Base-by-base conservation (phyloP, 1,140 invertebrate genomes). In the Cotesia vestalis region DNA sequence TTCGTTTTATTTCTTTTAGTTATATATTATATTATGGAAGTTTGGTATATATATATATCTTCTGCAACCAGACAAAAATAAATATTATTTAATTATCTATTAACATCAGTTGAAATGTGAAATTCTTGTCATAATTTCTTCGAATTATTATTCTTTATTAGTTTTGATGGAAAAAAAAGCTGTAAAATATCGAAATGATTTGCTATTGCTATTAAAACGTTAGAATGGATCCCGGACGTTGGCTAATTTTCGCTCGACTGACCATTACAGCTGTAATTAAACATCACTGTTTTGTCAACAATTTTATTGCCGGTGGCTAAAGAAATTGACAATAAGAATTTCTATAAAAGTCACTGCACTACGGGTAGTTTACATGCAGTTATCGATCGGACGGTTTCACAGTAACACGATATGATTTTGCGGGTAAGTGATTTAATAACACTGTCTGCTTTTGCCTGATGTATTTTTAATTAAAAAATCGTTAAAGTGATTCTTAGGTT, bases 201-300 rank as follows among this genome's bases (percentile, higher is more conserved):
- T 60, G 40, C 62, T 64, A 57, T 55, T 38, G 53, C 12, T 17
- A 20, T 20, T 14, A 40, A 9, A n/a, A 38, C 35, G 40, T 46
- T 38, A 38, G 40, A 64, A 64, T 40, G 36, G 62, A 64, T 64
- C n/a, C 38, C 35, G 34, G 34, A 64, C 11, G 38, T 38, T 14
- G 62, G 38, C 12, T n/a, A 62, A 57, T 77, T 81, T 72, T 71
- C 81, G 83, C 73, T 84, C 73, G 76, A 76, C 4, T 76, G 80
- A 40, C 34, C 77, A 82, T 85, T 84, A 85, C 72, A 78, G 78
- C 79, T 71, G 79, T 77, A 78, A 86, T 86, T 85, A 85, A 86
- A 84, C 83, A 73, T 82, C 76, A 36, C 17, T 69, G 66, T 40
- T 69, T 84, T 78, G 77, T 84, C 81, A 84, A 81, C 83, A 81